Percentiles rank a stretch among this genome's conserved stretches.
phyloP scores from a whole-genome alignment of 2,113 vertebrate species.

The Procapra przewalskii region DNA sequence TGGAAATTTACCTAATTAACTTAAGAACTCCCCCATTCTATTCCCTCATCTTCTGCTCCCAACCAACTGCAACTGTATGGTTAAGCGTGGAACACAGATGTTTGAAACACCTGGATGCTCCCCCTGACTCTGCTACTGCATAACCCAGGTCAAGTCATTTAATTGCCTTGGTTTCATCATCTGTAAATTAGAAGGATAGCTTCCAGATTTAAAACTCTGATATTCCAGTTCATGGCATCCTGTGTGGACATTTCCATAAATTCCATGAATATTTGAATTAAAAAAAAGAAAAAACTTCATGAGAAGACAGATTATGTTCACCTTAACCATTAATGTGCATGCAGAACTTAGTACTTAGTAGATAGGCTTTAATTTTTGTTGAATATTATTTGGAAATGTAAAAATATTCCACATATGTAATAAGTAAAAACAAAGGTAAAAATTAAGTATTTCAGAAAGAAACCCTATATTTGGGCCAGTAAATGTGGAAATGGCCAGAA shows the following conservation, averaged over 20 bases:
- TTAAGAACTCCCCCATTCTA: neutral
- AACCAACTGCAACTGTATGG: neutral
- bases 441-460: neutral
- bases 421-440: neutral
- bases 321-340: neutral
- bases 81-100: neutral
- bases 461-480: neutral
- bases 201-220: neutral
- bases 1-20: constrained; percentile 34
- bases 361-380: neutral
- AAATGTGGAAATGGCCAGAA: neutral
- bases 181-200: neutral
- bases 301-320: neutral
- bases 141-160: neutral
- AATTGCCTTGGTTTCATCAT: neutral
- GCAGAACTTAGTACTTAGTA: neutral
- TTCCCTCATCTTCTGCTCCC: neutral
- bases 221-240: neutral
- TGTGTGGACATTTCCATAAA: neutral
- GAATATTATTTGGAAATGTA: neutral
- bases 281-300: neutral
- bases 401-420: neutral
- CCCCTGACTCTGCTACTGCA: neutral
- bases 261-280: neutral
- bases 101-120: neutral